These are phyloP conservation scores for Orthonevra nobilis DNA, from an alignment of 2,888 invertebrate genomes.

Conservation along the genomic window DNA sequence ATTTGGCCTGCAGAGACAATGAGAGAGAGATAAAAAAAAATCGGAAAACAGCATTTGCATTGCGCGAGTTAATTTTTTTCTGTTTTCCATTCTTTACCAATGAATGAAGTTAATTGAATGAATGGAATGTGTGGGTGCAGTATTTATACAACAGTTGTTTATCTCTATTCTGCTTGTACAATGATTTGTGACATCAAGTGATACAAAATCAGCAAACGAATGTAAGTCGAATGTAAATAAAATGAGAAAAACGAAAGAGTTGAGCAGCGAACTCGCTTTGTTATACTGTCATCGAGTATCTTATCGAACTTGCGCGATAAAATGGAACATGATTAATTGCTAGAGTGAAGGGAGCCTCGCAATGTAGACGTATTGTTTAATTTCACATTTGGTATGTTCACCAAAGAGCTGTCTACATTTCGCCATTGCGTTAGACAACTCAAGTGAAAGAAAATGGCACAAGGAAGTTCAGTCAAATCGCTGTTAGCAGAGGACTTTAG, in stretches of 20 bases:
- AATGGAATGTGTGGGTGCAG: constrained; percentile 69
- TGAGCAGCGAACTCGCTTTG: constrained; percentile 63
- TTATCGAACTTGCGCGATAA: constrained; percentile 44
- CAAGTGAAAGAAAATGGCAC: too few relatives aligned
- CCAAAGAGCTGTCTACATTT: too few relatives aligned
- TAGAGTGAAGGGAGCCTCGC: too few relatives aligned
- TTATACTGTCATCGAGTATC: constrained; percentile 54
- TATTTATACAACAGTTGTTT: constrained; percentile 40
- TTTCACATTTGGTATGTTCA: too few relatives aligned
- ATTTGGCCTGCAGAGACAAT: too few relatives aligned
- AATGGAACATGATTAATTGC: constrained; percentile 45
- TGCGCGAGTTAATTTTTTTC: constrained; percentile 11
- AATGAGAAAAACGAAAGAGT: constrained; percentile 54
- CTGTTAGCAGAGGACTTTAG: too few relatives aligned
- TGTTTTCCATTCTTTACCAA: constrained; percentile 9
- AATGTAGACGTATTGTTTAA: too few relatives aligned
- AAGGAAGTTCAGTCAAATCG: too few relatives aligned
- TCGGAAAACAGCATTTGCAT: constrained; percentile 26
- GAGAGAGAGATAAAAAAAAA: too few relatives aligned
- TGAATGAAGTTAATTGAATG: constrained; percentile 64
- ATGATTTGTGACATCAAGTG: constrained; percentile 64
- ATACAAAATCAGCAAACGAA: constrained; percentile 51
- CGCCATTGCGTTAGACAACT: too few relatives aligned
- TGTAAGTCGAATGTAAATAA: neutral
- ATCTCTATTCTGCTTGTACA: constrained; percentile 16